Evolutionary conservation across 2,797 vertebrate genomes (phyloP), one percentile per base, ranked within the genome.

Genomic region (Sebastes itinus): DNA sequence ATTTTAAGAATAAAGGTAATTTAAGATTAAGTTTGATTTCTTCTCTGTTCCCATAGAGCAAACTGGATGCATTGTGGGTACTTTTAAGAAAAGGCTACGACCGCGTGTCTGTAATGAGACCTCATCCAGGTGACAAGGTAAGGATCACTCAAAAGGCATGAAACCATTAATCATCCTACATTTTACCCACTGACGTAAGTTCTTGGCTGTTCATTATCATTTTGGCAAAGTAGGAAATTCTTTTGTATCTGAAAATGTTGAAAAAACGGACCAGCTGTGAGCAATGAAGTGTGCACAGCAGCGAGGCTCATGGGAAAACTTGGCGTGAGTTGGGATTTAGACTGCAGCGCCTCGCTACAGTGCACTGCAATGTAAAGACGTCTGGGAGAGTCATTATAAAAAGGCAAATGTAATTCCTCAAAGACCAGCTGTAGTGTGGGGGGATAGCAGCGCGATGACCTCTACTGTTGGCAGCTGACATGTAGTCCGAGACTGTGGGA

Each of bases 51-150:
- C 70, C 91, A 3, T 85, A 99, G 99, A 97, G 97, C 74, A 99
- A 98, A 88, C 87, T 99, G 81, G 98, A 99, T 74, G 98, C 98
- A 38, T 90, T 99, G 83, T 99, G 98, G 98, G 96, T 97, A 5
- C 92, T 99, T 60, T 90, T 99, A 88, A 93, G 96, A 90, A 99
- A 97, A 92, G 98, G 97, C 54, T 99, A 99, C 2, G 96, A 99
- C 87, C 97, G 98, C 0, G 99, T 99, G 23, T 99, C 99, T 0
- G 96, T 99, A 69, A 99, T 99, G 98, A 96, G 98, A 77, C 99
- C 99, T 20, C 97, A 98, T 75, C 98, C 98, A 0, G 98, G 98
- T 90, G 98, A 99, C 93, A 99, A 97, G 97, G 99, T 99, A 97
- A 88, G 61, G 82, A 64, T 12, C 30, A 30, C 46, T 70, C 4